These are phyloP conservation scores for Drosophila ogumai DNA, from an alignment of 1,140 invertebrate genomes.

Conservation along the genomic window DNA sequence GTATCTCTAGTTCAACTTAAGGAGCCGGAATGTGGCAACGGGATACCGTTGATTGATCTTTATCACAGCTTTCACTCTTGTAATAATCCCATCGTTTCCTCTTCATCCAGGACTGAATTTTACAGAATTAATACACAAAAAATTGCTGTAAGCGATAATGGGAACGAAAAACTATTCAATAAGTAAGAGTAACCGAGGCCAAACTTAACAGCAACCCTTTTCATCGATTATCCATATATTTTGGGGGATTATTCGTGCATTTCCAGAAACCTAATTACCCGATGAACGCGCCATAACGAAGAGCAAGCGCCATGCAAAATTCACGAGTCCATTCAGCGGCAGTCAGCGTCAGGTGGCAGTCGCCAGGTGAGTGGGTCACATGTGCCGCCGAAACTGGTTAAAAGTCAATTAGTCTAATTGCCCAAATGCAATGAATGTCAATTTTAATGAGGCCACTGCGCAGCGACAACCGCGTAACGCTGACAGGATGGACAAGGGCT, in stretches of 20 bases:
- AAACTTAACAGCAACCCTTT: neutral
- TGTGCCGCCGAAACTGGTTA: constrained; percentile 64
- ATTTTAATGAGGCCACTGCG: constrained; percentile 76
- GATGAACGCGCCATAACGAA: neutral
- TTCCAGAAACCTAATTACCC: constrained; percentile 20
- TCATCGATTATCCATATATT: constrained; percentile 22
- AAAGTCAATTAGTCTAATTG: constrained; percentile 82
- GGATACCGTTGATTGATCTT: constrained; percentile 39
- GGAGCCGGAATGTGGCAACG: constrained; percentile 1
- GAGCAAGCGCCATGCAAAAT: constrained; percentile 50
- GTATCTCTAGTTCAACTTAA: constrained; percentile 23
- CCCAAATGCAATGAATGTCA: constrained; percentile 77
- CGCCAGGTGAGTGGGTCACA: constrained; percentile 24
- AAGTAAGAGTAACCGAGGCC: neutral
- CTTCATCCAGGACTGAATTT: constrained; percentile 5
- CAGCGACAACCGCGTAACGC: constrained; percentile 24
- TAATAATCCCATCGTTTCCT: constrained; percentile 41
- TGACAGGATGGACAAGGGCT: neutral
- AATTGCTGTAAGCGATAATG: neutral
- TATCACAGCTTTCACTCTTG: constrained; percentile 34
- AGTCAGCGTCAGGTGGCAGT: neutral
- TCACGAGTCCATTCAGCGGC: constrained; percentile 24
- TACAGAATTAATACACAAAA: constrained; percentile 28
- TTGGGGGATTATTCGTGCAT: constrained; percentile 8
- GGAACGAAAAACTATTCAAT: neutral